Conservation (phyloP, 1,140 invertebrate genomes). For the Dreissena rostriformis region DNA sequence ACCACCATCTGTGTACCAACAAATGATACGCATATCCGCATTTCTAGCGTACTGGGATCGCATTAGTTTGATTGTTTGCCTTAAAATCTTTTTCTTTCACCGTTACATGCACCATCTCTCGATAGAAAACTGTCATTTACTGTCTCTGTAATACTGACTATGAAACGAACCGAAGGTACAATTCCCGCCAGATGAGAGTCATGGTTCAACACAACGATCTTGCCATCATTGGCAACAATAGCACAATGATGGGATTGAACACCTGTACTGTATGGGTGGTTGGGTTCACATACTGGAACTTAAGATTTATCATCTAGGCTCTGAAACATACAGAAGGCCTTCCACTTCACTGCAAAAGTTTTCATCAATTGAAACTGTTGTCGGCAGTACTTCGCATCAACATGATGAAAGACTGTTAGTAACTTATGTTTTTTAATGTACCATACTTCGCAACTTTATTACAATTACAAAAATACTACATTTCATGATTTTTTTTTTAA, state of each 20-base stretch:
- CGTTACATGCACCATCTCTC: conserved; percentile 56
- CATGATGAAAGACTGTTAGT: too few species aligned
- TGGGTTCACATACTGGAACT: conserved; percentile 57
- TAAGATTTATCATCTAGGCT: conserved; percentile 62
- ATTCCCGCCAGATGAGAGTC: conserved; percentile 48
- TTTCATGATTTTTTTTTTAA: too few species aligned
- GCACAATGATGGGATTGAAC: conserved; percentile 43
- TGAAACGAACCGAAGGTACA: conserved; percentile 57
- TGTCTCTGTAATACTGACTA: conserved; percentile 48
- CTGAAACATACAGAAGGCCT: conserved; percentile 14
- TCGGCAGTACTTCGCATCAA: conserved; percentile 27
- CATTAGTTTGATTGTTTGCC: conserved; percentile 11
- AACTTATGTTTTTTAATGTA: too few species aligned
- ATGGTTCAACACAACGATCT: conserved; percentile 53
- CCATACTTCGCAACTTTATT: too few species aligned
- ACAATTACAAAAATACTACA: too few species aligned
- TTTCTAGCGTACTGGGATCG: neutral
- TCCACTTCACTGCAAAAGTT: conserved; percentile 50
- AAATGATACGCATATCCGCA: conserved; percentile 34
- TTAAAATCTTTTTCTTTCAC: conserved; percentile 63
- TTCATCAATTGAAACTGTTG: conserved; percentile 48
- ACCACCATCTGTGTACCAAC: conserved; percentile 59
- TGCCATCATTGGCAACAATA: conserved; percentile 18
- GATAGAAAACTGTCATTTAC: conserved; percentile 51
- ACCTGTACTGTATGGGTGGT: conserved; percentile 43